Percentiles rank a stretch among this genome's conserved stretches.
phyloP scores from a whole-genome alignment of 2,113 vertebrate genomes.

The Erythrolamprus reginae region DNA sequence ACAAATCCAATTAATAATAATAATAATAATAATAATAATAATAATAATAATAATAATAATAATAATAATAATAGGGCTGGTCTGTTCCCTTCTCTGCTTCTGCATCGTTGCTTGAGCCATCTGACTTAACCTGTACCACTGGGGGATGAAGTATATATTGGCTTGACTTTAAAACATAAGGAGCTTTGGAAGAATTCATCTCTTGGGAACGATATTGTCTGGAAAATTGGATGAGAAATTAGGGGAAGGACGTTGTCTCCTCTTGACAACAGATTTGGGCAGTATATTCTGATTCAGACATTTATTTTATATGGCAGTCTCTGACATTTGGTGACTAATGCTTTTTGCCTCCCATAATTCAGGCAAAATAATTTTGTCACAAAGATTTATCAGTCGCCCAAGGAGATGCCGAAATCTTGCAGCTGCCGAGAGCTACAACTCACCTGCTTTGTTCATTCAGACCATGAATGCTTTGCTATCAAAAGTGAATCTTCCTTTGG shows the following conservation, averaged over 20 bases:
- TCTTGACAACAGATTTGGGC: neutral
- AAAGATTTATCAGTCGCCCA: neutral
- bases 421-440: neutral
- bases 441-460: neutral
- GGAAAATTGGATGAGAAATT: neutral
- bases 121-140: neutral
- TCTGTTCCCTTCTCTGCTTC: neutral
- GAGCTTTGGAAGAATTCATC: neutral
- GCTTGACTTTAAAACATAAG: neutral
- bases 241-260: neutral
- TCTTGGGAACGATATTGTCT: neutral
- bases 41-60: too few relatives aligned
- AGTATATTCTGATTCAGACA: neutral
- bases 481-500: neutral
- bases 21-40: too few relatives aligned
- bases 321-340: neutral
- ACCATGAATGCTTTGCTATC: neutral
- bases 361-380: neutral
- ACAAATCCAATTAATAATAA: too few relatives aligned
- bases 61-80: neutral
- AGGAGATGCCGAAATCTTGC: neutral
- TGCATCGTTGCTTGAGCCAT: neutral
- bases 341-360: neutral
- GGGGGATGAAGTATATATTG: neutral
- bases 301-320: neutral